Base-by-base conservation (phyloP, 2,888 invertebrate species). In the Bombylius discolor region DNA sequence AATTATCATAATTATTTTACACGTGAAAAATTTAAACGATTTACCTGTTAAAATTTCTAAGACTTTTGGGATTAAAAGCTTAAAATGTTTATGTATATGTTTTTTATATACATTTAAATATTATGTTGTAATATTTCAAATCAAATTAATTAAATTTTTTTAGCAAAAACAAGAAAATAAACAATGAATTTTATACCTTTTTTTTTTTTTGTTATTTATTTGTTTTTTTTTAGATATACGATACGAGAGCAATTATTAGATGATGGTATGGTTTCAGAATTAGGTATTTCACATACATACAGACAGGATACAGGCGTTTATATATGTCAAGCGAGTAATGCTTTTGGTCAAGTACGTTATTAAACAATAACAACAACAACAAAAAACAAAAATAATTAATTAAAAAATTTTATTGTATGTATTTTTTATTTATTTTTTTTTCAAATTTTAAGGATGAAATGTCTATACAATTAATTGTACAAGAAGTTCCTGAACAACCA, bases 401-500 rank as follows among this genome's bases (percentile, higher is more conserved):
- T 12, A 42, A 11, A 4, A 42, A 42, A 7, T 42, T n/a, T 42
- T 42, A 42, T 11, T 8, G 34, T 36, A 4, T 36, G 42, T 44
- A 34, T n/a, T 13, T 12, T 34, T 34, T 34, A 34, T 12, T 34
- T 12, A 36, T 23, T 14, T 51, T 23, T 32, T 12, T 31, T 31
- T 12, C 8, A 5, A 46, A 33, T 49, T 47, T 46, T 52, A 69
- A 60, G 76, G 94, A 93, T 67, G 87, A 90, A 72, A 89, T 92
- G 83, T 84, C 87, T 53, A 89, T 93, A 70, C 89, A 92, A 68
- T 80, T 95, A 59, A 86, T 92, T 53, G 89, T 95, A 36, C 90
- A 94, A 78, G 85, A 94, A 79, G 87, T 88, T 47, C 93, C 94
- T 1, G 94, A 94, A 72, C 84, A 89, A 70, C 93, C 94, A 5